phyloP scores from a whole-genome alignment of 53 echinoderm and acorn worm genomes.

The Henricia sp. region DNA sequence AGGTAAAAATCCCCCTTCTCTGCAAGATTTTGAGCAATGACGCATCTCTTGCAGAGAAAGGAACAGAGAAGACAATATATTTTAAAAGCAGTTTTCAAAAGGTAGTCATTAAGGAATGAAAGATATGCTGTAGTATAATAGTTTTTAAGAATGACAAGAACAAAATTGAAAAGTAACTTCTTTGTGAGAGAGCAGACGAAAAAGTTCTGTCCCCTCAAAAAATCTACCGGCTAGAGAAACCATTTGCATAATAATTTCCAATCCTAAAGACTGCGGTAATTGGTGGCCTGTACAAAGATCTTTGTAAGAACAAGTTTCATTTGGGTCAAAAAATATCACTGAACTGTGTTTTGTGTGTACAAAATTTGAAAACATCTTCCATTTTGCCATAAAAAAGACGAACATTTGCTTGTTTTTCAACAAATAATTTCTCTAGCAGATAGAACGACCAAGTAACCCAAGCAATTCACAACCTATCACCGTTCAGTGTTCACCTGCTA shows the following conservation, averaged over 20 bases:
- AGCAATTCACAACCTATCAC: no score
- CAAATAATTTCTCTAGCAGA: constrained; percentile 41
- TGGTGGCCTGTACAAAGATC: no score
- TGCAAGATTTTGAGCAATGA: not conserved
- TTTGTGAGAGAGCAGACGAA: constrained; percentile 8
- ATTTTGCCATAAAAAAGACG: no score
- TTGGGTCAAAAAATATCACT: no score
- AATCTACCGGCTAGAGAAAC: constrained; percentile 4
- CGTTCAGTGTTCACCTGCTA: not conserved
- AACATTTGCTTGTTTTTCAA: no score
- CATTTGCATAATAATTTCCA: constrained; percentile 32
- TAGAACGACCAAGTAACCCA: not conserved
- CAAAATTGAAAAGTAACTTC: not conserved
- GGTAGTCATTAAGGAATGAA: constrained; percentile 52
- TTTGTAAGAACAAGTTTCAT: no score
- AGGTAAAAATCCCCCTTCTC: constrained; percentile 28
- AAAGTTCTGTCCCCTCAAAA: not conserved
- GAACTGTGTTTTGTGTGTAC: no score
- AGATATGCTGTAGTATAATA: constrained; percentile 45
- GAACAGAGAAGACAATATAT: constrained; percentile 42
- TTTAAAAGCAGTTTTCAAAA: constrained; percentile 56
- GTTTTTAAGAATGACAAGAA: constrained; percentile 24
- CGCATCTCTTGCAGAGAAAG: not conserved
- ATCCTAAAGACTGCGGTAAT: no score
- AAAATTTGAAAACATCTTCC: no score